These are phyloP conservation scores for Nycticebus coucang DNA, from an alignment of 2,113 vertebrate genomes.

Conservation along the genomic window DNA sequence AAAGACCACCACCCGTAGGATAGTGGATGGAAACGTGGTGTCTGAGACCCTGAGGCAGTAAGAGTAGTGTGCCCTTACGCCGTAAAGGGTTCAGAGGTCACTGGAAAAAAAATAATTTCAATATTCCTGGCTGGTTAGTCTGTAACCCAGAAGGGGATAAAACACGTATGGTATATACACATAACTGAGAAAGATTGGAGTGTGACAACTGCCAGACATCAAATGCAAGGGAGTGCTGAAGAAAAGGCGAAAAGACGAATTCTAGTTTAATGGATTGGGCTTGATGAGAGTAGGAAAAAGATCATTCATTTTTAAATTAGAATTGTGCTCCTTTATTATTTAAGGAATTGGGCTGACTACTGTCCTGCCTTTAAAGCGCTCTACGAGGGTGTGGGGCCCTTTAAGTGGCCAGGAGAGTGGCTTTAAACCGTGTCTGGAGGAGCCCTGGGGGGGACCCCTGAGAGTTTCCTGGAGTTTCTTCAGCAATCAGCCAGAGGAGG, in stretches of 20 bases:
- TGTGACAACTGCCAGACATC: not conserved
- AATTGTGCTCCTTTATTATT: not conserved
- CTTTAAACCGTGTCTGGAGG: not conserved
- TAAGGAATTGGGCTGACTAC: not conserved
- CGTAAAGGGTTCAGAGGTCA: too few species aligned
- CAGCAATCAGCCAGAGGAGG: not conserved
- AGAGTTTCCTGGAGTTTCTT: not conserved
- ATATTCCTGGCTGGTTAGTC: not conserved
- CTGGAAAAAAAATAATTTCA: not conserved
- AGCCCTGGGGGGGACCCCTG: not conserved
- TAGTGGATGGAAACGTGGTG: too few species aligned
- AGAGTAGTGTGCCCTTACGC: too few species aligned
- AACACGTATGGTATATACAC: not conserved
- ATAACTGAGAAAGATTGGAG: not conserved
- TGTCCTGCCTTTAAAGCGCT: not conserved
- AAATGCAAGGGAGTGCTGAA: not conserved
- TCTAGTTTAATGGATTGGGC: not conserved
- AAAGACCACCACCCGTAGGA: too few species aligned
- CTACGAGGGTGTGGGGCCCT: too few species aligned
- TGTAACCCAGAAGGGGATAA: not conserved
- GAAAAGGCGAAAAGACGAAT: not conserved
- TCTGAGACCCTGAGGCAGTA: too few species aligned
- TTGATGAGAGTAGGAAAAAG: not conserved
- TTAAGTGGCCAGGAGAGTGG: not conserved
- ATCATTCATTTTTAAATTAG: not conserved